A percentile compares a stretch with the other conserved stretches of the same genome.
Conservation (phyloP, 1,140 invertebrate species). For the Zophobas atratus region DNA sequence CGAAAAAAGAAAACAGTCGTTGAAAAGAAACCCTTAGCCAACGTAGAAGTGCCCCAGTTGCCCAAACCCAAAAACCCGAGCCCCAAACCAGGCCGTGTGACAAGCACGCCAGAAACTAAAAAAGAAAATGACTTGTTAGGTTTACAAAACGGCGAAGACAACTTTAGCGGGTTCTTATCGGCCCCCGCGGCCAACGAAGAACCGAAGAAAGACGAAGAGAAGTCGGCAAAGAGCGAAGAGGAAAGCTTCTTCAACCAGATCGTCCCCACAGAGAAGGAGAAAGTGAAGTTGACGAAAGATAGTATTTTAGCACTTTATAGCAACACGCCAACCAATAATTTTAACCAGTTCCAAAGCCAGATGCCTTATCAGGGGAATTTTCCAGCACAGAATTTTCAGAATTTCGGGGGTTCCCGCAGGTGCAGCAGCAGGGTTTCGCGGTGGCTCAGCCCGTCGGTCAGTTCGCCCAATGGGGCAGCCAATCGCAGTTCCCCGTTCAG, state of each 20-base stretch:
- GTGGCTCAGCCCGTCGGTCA: constrained; percentile 41
- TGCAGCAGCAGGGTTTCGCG: constrained; percentile 49
- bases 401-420: constrained; percentile 55
- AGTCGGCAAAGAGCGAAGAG: constrained; percentile 79
- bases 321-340: constrained; percentile 70
- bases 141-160: constrained; percentile 77
- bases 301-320: constrained; percentile 94
- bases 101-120: constrained; percentile 68
- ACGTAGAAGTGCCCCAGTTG: constrained; percentile 71
- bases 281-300: constrained; percentile 91
- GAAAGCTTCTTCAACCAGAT: constrained; percentile 93
- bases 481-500: constrained; percentile 49
- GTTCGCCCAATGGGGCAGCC: constrained; percentile 32
- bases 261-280: constrained; percentile 80
- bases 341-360: constrained; percentile 55
- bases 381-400: constrained; percentile 49
- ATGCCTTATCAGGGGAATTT: constrained; percentile 44
- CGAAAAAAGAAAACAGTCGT: constrained; percentile 78
- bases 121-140: constrained; percentile 68
- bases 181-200: constrained; percentile 70
- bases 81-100: constrained; percentile 77
- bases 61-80: constrained; percentile 77
- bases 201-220: constrained; percentile 62
- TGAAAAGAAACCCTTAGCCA: constrained; percentile 69
- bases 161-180: constrained; percentile 84